A percentile compares a stretch with the other conserved stretches of the same genome.
Evolutionary conservation across 1,140 invertebrate species (phyloP).

Genomic region (Bombus sibiricus): DNA sequence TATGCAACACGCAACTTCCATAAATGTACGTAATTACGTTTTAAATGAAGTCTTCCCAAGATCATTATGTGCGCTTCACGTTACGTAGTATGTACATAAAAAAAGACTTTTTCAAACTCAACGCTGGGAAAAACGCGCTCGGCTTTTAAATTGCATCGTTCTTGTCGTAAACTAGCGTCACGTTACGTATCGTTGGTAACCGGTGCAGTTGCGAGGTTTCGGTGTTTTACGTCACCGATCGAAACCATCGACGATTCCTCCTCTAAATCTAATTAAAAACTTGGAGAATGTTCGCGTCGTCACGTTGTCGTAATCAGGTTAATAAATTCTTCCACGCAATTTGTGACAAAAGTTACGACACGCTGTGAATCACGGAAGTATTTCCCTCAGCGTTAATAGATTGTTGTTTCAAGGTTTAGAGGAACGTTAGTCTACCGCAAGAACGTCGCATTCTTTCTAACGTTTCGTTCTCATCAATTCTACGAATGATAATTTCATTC

Average conservation of each 20-base stretch:
- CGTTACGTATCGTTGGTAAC: neutral
- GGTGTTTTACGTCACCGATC: constrained; percentile 21
- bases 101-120: neutral
- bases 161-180: neutral
- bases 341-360: neutral
- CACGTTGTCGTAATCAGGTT: neutral
- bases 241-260: constrained; percentile 1
- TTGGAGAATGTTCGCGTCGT: neutral
- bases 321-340: constrained; percentile 6
- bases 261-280: constrained; percentile 29
- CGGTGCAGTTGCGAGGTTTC: neutral
- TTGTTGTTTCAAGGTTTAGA: neutral
- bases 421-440: no score
- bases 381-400: neutral
- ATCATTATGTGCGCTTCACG: neutral
- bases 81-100: neutral
- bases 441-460: neutral
- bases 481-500: no score
- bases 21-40: neutral
- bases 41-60: neutral
- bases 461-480: neutral
- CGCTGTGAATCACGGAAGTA: neutral
- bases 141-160: neutral
- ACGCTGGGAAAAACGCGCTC: neutral
- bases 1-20: neutral